phyloP scores from a whole-genome alignment of 2,888 invertebrate species.

The Pseudeuparius sepicola region DNA sequence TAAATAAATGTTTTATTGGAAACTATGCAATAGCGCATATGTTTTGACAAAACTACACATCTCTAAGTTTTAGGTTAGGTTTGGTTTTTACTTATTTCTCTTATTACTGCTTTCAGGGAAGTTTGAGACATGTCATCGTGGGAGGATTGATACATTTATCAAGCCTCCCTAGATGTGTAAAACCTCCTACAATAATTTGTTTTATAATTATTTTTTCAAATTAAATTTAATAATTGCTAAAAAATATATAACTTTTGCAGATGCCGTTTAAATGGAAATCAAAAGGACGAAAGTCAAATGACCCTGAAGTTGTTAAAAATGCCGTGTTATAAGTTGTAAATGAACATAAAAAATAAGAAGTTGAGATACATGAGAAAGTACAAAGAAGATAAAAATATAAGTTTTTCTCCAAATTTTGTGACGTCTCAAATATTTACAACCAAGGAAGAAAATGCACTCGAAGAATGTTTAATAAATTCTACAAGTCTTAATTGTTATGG shows the following conservation, averaged over 20 bases:
- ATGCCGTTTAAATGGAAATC: conserved; percentile 16
- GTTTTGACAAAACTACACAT: too few relatives aligned
- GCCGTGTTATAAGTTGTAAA: conserved; percentile 14
- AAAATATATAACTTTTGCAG: conserved; percentile 3
- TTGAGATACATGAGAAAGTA: conserved; percentile 9
- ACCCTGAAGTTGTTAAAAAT: too few relatives aligned
- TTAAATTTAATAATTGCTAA: conserved; percentile 7
- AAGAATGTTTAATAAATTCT: conserved; percentile 19
- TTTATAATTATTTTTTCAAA: conserved; percentile 5
- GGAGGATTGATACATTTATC: conserved; percentile 5
- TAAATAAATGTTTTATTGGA: too few relatives aligned
- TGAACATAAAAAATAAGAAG: too few relatives aligned
- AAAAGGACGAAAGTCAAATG: conserved; percentile 12
- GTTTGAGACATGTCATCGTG: conserved; percentile 4
- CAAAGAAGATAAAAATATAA: conserved; percentile 12
- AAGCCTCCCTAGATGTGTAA: conserved; percentile 5
- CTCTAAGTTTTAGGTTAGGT: too few relatives aligned
- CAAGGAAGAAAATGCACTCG: conserved; percentile 12
- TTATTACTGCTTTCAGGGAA: conserved; percentile 2
- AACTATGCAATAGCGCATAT: too few relatives aligned
- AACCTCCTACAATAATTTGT: too few relatives aligned
- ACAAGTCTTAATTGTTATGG: conserved; percentile 16
- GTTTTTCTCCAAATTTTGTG: conserved; percentile 16
- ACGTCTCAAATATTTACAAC: conserved; percentile 14
- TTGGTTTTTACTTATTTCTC: too few relatives aligned